Conservation (phyloP, 2,113 vertebrate genomes). For the Cyanistes caeruleus region DNA sequence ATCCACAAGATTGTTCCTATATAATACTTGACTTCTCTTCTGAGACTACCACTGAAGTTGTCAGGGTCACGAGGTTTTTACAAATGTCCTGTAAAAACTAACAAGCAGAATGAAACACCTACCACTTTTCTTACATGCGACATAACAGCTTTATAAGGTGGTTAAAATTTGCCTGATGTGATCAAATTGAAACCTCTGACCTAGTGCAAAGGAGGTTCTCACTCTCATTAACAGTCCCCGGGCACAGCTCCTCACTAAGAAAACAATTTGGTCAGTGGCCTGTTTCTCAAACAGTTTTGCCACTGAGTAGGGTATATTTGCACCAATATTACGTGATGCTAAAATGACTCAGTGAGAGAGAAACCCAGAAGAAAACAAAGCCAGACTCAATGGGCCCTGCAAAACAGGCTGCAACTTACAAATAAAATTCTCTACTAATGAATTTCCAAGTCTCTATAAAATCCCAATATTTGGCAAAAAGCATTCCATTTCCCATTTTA, state of each 20-base stretch:
- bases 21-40: neutral
- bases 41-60: neutral
- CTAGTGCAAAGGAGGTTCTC: neutral
- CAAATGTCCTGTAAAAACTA: neutral
- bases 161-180: neutral
- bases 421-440: neutral
- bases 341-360: neutral
- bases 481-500: neutral
- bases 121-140: neutral
- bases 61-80: neutral
- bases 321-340: neutral
- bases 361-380: conserved; percentile 9
- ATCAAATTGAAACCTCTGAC: neutral
- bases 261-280: neutral
- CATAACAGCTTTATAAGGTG: neutral
- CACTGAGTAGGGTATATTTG: neutral
- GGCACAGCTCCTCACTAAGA: neutral
- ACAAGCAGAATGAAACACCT: neutral
- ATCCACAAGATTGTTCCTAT: neutral
- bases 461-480: conserved; percentile 41
- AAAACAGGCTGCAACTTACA: neutral
- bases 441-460: conserved; percentile 33
- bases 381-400: neutral
- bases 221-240: neutral
- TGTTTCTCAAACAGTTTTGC: neutral